These are phyloP conservation scores for Neoitamus cyanurus DNA, from an alignment of 2,888 invertebrate species.

Conservation along the genomic window DNA sequence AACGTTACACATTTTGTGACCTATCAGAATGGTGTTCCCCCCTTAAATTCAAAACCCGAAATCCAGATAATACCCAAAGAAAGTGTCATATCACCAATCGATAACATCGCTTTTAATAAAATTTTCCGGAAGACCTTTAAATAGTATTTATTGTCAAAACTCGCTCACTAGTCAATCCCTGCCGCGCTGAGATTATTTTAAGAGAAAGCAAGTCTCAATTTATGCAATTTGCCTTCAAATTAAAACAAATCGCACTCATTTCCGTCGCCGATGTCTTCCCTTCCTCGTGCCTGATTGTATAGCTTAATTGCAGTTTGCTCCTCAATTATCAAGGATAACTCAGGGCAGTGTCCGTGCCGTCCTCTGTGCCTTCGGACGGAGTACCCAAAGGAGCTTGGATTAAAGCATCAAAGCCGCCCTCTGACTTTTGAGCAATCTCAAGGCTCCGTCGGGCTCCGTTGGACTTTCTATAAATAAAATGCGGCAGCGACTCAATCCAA, in stretches of 20 bases:
- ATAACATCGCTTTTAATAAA: too few species aligned
- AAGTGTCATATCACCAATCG: too few species aligned
- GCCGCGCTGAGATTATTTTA: neutral
- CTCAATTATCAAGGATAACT: neutral
- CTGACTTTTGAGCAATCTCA: neutral
- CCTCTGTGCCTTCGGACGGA: neutral
- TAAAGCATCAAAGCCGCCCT: neutral
- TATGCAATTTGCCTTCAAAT: neutral
- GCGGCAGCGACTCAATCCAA: neutral
- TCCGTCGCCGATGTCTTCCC: neutral
- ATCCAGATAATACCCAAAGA: too few species aligned
- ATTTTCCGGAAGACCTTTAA: too few species aligned
- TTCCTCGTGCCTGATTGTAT: neutral
- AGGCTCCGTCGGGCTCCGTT: neutral
- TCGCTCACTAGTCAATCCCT: neutral
- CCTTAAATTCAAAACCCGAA: too few species aligned
- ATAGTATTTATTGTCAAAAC: neutral
- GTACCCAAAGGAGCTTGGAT: neutral
- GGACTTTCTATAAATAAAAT: conserved; percentile 9
- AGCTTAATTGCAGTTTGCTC: neutral
- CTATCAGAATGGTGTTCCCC: too few species aligned
- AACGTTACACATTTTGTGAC: too few species aligned
- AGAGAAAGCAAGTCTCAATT: neutral
- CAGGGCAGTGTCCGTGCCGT: neutral
- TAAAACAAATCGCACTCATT: neutral